These are phyloP conservation scores for Sternarchorhynchus goeldii DNA, from an alignment of 2,797 vertebrate species.

Conservation along the genomic window DNA sequence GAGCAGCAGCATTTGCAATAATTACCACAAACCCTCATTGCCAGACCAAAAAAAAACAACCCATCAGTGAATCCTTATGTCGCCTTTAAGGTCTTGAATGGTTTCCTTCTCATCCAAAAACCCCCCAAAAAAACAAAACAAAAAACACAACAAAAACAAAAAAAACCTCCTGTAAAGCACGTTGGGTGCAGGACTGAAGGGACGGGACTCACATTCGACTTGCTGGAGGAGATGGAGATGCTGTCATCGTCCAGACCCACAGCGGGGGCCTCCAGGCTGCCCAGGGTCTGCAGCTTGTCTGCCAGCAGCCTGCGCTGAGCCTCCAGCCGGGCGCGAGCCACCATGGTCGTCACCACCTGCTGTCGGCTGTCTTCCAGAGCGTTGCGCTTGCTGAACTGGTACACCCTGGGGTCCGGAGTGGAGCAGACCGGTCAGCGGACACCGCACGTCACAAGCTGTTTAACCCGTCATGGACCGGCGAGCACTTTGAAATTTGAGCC, in stretches of 20 bases:
- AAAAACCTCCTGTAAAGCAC: too few species aligned
- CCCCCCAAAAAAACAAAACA: too few species aligned
- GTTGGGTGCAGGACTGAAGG: background rate
- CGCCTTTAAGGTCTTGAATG: too few species aligned
- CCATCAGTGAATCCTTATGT: background rate
- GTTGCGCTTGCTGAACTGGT: conserved; percentile 86
- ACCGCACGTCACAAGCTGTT: background rate
- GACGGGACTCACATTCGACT: conserved; percentile 73
- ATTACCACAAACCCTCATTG: conserved; percentile 6
- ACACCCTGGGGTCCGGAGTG: conserved; percentile 74
- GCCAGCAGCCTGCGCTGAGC: conserved; percentile 82
- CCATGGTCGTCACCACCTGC: conserved; percentile 81
- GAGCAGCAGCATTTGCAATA: conserved; percentile 28
- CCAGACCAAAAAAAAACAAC: conserved; percentile 3
- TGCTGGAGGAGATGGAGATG: conserved; percentile 71
- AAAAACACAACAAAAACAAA: background rate
- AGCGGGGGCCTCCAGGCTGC: conserved; percentile 71
- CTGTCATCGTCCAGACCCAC: conserved; percentile 77
- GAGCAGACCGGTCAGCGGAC: background rate
- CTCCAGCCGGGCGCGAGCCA: conserved; percentile 82
- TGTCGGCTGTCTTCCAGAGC: conserved; percentile 84
- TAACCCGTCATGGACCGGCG: background rate
- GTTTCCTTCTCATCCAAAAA: too few species aligned
- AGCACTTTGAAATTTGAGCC: too few species aligned
- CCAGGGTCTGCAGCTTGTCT: conserved; percentile 79